phyloP scores from a whole-genome alignment of 2,113 vertebrate species.

The Egretta garzetta region DNA sequence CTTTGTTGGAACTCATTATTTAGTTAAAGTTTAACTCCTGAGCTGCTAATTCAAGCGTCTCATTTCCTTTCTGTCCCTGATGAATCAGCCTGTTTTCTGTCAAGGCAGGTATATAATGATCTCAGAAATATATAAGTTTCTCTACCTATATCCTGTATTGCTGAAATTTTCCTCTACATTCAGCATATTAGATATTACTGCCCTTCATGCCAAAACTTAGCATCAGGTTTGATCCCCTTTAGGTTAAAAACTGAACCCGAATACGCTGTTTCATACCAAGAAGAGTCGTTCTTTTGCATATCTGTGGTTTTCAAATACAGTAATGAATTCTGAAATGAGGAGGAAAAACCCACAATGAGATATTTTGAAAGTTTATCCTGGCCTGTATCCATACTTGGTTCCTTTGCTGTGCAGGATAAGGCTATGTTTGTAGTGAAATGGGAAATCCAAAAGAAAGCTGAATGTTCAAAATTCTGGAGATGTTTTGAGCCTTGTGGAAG shows the following conservation, averaged over 20 bases:
- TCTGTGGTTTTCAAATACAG: conserved; percentile 35
- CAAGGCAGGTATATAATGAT: background rate
- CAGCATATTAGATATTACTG: background rate
- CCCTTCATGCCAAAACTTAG: background rate
- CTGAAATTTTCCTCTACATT: background rate
- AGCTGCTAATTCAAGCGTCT: background rate
- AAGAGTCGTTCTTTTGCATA: background rate
- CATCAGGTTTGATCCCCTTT: background rate
- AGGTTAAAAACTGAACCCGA: background rate
- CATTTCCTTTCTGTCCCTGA: background rate
- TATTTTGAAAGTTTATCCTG: conserved; percentile 28
- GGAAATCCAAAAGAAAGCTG: background rate
- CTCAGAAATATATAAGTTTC: background rate
- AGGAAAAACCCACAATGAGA: background rate
- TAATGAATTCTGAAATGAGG: background rate
- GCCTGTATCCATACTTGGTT: background rate
- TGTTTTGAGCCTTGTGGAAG: background rate
- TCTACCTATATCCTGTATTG: background rate
- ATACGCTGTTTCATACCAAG: background rate
- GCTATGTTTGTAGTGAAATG: background rate
- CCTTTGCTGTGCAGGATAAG: background rate
- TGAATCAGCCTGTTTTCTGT: background rate
- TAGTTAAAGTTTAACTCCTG: background rate
- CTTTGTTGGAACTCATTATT: background rate
- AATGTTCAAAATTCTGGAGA: background rate